A percentile compares a stretch with the other conserved stretches of the same genome.
These are phyloP conservation scores for Otolemur crassicaudatus DNA, from an alignment of 2,797 vertebrate genomes.

Conservation along the genomic window DNA sequence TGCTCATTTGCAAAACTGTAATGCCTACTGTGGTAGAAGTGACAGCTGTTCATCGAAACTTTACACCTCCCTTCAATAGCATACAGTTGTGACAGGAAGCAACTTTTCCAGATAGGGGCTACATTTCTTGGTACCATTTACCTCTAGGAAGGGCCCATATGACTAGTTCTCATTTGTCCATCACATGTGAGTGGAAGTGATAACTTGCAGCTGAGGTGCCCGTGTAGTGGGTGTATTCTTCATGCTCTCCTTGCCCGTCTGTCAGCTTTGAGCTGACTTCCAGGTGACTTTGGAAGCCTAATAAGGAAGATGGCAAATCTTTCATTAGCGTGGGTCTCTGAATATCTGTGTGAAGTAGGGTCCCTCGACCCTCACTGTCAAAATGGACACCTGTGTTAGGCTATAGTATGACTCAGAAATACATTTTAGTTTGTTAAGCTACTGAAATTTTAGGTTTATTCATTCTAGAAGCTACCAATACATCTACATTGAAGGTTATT, in stretches of 20 bases:
- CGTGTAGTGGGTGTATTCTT: neutral
- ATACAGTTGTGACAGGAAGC: neutral
- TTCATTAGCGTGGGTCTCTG: neutral
- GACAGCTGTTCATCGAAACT: neutral
- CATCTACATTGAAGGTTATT: neutral
- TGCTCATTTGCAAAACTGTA: neutral
- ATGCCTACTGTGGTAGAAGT: neutral
- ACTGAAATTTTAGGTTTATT: conserved; percentile 51
- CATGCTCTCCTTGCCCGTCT: neutral
- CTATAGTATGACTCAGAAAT: neutral
- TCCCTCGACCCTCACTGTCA: neutral
- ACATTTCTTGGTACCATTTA: neutral
- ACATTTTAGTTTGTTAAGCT: conserved; percentile 15
- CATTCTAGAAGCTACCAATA: neutral
- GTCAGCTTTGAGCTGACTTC: neutral
- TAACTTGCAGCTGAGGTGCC: neutral
- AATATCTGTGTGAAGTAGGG: neutral
- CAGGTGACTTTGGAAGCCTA: neutral
- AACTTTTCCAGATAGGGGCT: neutral
- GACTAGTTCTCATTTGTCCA: neutral
- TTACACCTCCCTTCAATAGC: neutral
- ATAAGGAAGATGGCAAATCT: conserved; percentile 11
- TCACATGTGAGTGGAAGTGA: neutral
- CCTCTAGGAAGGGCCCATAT: neutral
- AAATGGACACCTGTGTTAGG: neutral